Conservation (phyloP, 2,113 vertebrate genomes). For the Maccullochella peelii region DNA sequence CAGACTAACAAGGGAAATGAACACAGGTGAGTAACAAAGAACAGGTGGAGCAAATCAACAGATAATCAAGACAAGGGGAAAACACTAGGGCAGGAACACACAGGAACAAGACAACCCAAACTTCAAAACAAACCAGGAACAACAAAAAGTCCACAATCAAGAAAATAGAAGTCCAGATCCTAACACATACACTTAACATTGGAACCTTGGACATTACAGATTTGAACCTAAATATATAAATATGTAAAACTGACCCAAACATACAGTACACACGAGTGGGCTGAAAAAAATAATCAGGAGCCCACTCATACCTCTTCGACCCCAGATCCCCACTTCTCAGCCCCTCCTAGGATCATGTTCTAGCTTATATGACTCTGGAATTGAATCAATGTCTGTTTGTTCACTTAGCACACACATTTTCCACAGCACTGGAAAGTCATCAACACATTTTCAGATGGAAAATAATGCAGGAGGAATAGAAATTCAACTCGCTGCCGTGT, state of each 20-base stretch:
- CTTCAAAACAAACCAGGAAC: too few species aligned
- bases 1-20: too few species aligned
- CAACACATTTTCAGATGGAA: conserved; percentile 50
- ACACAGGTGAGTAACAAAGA: too few species aligned
- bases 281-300: conserved; percentile 7
- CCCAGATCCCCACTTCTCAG: not conserved
- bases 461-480: conserved; percentile 23
- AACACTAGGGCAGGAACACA: too few species aligned
- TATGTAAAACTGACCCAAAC: not conserved
- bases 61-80: too few species aligned
- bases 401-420: conserved; percentile 56
- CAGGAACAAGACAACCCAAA: too few species aligned
- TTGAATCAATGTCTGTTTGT: conserved; percentile 46
- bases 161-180: too few species aligned
- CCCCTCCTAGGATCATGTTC: conserved; percentile 43
- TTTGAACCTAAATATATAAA: too few species aligned
- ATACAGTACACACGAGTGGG: conserved; percentile 11
- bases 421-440: conserved; percentile 25
- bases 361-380: conserved; percentile 40
- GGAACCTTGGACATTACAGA: too few species aligned
- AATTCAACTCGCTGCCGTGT: conserved; percentile 15
- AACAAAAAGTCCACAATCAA: too few species aligned
- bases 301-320: conserved; percentile 8
- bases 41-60: too few species aligned
- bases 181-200: too few species aligned